Evolutionary conservation across 2,113 vertebrate genomes (phyloP).

Genomic region (Gadus chalcogrammus): DNA sequence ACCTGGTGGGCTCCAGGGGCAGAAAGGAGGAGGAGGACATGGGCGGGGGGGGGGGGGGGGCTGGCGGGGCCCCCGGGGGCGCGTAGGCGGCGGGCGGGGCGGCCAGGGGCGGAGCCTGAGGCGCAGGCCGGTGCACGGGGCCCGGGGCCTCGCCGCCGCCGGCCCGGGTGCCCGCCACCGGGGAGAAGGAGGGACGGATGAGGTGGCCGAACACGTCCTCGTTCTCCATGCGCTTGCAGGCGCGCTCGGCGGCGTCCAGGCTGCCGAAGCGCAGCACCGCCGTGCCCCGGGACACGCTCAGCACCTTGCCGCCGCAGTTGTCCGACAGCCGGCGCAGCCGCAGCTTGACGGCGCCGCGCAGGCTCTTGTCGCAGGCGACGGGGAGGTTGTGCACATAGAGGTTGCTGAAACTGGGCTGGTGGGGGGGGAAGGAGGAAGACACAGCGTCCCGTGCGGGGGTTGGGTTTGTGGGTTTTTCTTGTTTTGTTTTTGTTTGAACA

Average conservation of each 20-base stretch:
- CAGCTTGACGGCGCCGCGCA: conserved; percentile 85
- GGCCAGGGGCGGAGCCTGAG: conserved; percentile 27
- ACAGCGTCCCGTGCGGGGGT: conserved; percentile 54
- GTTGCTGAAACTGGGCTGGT: conserved; percentile 89
- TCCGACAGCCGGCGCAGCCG: conserved; percentile 93
- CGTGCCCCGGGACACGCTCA: conserved; percentile 84
- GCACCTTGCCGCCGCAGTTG: conserved; percentile 96
- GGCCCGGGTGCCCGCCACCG: conserved; percentile 53
- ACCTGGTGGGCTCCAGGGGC: conserved; percentile 83
- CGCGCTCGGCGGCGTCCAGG: conserved; percentile 86
- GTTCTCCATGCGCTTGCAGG: conserved; percentile 95
- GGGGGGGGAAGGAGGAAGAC: conserved; percentile 65
- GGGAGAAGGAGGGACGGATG: conserved; percentile 87
- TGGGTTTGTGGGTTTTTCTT: conserved; percentile 21
- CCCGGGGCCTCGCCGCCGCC: conserved; percentile 67
- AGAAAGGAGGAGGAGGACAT: conserved; percentile 61
- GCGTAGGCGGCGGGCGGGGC: conserved; percentile 26
- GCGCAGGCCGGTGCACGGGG: conserved; percentile 31
- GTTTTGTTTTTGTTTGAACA: conserved; percentile 21
- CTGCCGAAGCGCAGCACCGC: conserved; percentile 90
- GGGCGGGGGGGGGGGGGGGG: conserved; percentile 32
- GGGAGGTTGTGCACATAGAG: conserved; percentile 97
- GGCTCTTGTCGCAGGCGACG: conserved; percentile 82
- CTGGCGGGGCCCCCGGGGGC: conserved; percentile 28
- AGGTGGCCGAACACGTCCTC: conserved; percentile 94